Conservation (phyloP, 2,797 vertebrate genomes). For the Myotis vivesi region DNA sequence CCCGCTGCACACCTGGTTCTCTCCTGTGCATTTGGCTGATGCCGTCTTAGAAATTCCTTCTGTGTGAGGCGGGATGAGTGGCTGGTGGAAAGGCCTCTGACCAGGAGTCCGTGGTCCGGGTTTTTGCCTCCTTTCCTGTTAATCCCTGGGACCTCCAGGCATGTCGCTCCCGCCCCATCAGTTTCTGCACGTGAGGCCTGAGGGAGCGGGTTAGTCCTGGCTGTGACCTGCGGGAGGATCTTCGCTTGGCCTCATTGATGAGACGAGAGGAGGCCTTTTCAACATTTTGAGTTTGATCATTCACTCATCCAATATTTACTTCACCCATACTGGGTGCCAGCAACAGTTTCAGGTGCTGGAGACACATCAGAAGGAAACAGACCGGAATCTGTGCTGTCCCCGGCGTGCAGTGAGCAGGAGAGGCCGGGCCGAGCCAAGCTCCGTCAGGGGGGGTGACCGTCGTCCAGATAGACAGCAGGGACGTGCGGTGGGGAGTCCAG, state of each 20-base stretch:
- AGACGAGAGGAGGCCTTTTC: background rate
- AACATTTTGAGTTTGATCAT: background rate
- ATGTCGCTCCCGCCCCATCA: fast-evolving
- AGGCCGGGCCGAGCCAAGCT: too few species aligned
- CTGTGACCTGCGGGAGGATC: background rate
- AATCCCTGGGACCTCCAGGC: background rate
- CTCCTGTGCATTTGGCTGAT: background rate
- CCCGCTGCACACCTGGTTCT: background rate
- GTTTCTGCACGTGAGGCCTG: background rate
- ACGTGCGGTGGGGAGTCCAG: background rate
- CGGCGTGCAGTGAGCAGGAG: fast-evolving
- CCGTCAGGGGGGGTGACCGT: too few species aligned
- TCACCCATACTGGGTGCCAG: background rate
- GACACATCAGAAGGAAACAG: fast-evolving
- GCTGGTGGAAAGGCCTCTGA: background rate
- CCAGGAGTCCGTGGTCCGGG: background rate
- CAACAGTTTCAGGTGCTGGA: background rate
- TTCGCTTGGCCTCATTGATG: background rate
- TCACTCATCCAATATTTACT: background rate
- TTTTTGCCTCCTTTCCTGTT: background rate
- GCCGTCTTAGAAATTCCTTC: background rate
- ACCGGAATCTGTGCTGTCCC: fast-evolving
- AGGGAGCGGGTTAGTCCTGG: background rate
- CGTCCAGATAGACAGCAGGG: too few species aligned
- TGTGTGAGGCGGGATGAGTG: background rate